Conservation (phyloP, 2,888 invertebrate genomes). For the Ceramica pisi region DNA sequence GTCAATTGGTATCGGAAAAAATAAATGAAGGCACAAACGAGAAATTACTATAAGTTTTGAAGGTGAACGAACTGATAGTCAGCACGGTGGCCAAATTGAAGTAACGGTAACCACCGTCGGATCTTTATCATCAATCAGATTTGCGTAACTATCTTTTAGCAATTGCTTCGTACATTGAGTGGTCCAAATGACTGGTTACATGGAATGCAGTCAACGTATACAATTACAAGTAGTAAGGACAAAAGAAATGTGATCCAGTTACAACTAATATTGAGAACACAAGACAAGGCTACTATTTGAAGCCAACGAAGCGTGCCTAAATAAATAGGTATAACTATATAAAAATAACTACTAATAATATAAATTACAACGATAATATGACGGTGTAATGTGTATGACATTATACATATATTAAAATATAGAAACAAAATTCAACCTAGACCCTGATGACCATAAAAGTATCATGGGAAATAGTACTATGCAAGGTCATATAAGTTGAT, state of each 20-base stretch:
- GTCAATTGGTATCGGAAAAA: slow-evolving; percentile 65
- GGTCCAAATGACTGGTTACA: slow-evolving; percentile 75
- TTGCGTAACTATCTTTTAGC: slow-evolving; percentile 89
- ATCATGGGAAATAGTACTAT: slow-evolving; percentile 62
- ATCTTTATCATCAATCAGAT: slow-evolving; percentile 90
- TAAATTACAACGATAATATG: too few species aligned
- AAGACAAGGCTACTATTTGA: slow-evolving; percentile 60
- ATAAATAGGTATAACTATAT: slow-evolving; percentile 39
- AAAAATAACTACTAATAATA: too few species aligned
- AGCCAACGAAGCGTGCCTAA: slow-evolving; percentile 52
- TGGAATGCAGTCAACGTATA: slow-evolving; percentile 79
- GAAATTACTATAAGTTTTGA: slow-evolving; percentile 72
- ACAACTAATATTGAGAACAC: slow-evolving; percentile 63
- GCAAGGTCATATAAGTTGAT: slow-evolving; percentile 74
- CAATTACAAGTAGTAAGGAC: slow-evolving; percentile 73
- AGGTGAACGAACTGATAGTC: slow-evolving; percentile 85
- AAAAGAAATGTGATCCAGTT: slow-evolving; percentile 69
- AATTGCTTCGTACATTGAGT: slow-evolving; percentile 82
- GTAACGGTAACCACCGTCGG: slow-evolving; percentile 84
- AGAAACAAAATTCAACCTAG: slow-evolving; percentile 60
- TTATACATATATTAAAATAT: slow-evolving; percentile 54
- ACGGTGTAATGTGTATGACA: slow-evolving; percentile 27
- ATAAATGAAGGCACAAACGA: slow-evolving; percentile 58
- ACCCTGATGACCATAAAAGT: slow-evolving; percentile 63
- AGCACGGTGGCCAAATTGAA: slow-evolving; percentile 88